These are phyloP conservation scores for Cladopsammia gracilis DNA, from an alignment of 64 coral and sea anemone species.

Conservation along the genomic window DNA sequence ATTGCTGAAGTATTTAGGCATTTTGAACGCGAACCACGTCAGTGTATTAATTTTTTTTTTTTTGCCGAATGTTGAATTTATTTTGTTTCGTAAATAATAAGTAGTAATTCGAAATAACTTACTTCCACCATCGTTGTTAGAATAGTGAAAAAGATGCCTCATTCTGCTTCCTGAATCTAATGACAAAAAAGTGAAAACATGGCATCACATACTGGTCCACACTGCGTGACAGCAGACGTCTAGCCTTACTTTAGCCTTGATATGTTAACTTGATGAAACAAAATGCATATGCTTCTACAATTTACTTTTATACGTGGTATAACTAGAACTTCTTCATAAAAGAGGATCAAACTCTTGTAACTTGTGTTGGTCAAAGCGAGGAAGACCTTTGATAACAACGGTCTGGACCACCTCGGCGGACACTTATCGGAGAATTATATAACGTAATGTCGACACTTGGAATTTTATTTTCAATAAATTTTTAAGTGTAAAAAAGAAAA, in stretches of 20 bases:
- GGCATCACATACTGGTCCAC: too few relatives aligned
- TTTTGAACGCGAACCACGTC: too few relatives aligned
- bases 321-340: neutral
- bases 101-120: neutral
- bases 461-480: too few relatives aligned
- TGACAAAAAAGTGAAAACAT: neutral
- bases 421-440: too few relatives aligned
- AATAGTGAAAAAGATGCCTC: constrained; percentile 14
- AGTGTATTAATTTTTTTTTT: too few relatives aligned
- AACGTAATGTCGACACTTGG: too few relatives aligned
- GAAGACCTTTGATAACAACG: too few relatives aligned
- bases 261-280: neutral
- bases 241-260: neutral
- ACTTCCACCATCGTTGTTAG: constrained; percentile 17
- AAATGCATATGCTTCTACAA: neutral
- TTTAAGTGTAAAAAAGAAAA: too few relatives aligned
- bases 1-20: too few relatives aligned
- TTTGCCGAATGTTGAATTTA: neutral
- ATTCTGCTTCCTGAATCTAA: constrained; percentile 38
- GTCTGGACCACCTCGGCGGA: too few relatives aligned
- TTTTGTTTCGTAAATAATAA: neutral
- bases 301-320: too few relatives aligned
- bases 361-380: too few relatives aligned
- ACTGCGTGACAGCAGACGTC: neutral
- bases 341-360: neutral